A percentile compares a stretch with the other conserved stretches of the same genome.
Evolutionary conservation across 35 echinoderm and acorn worm genomes (phyloP).

Genomic region (Apostichopus parvimensis): DNA sequence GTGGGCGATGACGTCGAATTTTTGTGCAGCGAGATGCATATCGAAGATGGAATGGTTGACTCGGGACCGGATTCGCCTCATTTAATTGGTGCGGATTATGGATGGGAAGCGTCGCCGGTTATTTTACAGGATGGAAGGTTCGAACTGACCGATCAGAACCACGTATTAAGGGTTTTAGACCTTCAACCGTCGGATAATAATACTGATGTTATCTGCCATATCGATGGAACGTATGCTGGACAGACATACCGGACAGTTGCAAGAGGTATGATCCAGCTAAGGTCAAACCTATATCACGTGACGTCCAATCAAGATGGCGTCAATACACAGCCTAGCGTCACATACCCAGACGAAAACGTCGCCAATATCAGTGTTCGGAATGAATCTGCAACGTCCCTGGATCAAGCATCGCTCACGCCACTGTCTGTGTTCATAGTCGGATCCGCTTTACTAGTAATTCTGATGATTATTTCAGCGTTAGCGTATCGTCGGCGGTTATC

Average conservation of each 20-base stretch:
- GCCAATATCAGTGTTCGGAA: constrained; percentile 3
- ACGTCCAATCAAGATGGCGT: neutral
- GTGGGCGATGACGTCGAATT: constrained; percentile 31
- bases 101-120: constrained; percentile 6
- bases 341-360: neutral
- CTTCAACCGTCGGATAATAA: constrained; percentile 30
- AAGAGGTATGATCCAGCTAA: constrained; percentile 1
- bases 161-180: constrained; percentile 4
- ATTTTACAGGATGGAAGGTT: constrained; percentile 24
- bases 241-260: neutral
- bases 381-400: neutral
- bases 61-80: neutral
- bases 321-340: neutral
- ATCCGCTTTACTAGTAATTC: neutral
- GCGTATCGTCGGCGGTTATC: neutral
- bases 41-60: neutral
- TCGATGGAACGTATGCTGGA: neutral
- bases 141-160: constrained; percentile 14
- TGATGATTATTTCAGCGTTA: neutral
- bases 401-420: neutral
- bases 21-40: neutral
- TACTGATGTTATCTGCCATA: constrained; percentile 26
- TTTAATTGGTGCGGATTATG: neutral
- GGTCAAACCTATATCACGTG: neutral
- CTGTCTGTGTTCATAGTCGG: constrained; percentile 22